Evolutionary conservation across 2,113 vertebrate genomes (phyloP).

Genomic region (Girardinichthys multiradiatus): DNA sequence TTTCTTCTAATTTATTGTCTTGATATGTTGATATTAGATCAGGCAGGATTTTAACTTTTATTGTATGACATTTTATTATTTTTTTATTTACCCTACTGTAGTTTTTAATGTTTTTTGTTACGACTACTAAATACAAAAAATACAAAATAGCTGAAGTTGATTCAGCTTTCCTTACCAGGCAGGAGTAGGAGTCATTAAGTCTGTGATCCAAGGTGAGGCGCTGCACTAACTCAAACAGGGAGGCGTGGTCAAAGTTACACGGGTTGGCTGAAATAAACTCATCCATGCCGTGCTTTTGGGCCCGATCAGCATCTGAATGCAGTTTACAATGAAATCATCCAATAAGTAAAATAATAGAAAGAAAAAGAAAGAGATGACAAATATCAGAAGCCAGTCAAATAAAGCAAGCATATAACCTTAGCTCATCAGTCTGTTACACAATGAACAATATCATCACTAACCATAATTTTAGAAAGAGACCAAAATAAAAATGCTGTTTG

Average conservation of each 20-base stretch:
- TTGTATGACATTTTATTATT: too few species aligned
- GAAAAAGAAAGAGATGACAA: constrained; percentile 2
- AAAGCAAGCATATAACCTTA: not conserved
- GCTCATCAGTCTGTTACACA: not conserved
- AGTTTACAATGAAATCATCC: not conserved
- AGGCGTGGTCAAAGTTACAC: constrained; percentile 98
- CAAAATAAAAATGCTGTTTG: not conserved
- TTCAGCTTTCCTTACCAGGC: constrained; percentile 82
- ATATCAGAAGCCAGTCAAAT: not conserved
- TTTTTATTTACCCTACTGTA: too few species aligned
- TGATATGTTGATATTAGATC: too few species aligned
- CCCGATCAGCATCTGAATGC: constrained; percentile 94
- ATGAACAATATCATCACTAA: not conserved
- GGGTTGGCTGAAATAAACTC: constrained; percentile 99
- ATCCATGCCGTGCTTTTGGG: constrained; percentile 99
- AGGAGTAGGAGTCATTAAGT: constrained; percentile 99
- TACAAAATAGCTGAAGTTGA: not conserved
- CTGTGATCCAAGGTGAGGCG: constrained; percentile 98
- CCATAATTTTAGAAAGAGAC: not conserved
- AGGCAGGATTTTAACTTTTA: too few species aligned
- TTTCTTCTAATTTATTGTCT: too few species aligned
- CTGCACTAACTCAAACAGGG: constrained; percentile 97
- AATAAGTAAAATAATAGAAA: not conserved
- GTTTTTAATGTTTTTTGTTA: too few species aligned
- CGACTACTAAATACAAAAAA: too few species aligned